Evolutionary conservation across 2,888 invertebrate species (phyloP).

Genomic region (Agrotis segetum): DNA sequence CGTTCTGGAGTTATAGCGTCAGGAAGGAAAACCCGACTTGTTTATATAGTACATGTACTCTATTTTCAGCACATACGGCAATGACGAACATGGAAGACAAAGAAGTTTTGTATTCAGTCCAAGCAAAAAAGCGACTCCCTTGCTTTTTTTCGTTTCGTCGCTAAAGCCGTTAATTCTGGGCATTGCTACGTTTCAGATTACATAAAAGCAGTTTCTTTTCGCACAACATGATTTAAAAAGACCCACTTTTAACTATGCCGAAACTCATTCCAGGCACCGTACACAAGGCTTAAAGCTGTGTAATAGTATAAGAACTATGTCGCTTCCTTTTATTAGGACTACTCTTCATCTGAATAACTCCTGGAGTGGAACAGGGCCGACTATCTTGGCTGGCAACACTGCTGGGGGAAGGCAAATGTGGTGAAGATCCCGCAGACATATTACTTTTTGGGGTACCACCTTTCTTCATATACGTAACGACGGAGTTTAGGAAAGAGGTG

Average conservation of each 20-base stretch:
- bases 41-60: too few relatives aligned
- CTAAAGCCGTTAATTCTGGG: neutral
- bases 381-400: conserved; percentile 80
- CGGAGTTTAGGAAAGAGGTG: conserved; percentile 79
- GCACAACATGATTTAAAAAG: neutral
- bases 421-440: conserved; percentile 85
- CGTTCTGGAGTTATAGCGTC: too few relatives aligned
- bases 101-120: neutral
- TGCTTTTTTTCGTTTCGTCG: neutral
- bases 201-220: neutral
- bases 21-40: too few relatives aligned
- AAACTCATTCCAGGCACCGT: conserved; percentile 1
- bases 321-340: conserved; percentile 79
- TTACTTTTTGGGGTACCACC: conserved; percentile 77
- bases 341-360: conserved; percentile 72
- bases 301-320: conserved; percentile 83
- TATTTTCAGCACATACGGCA: neutral
- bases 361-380: conserved; percentile 69
- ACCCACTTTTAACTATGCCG: conserved; percentile 2
- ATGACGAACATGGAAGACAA: neutral
- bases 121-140: neutral
- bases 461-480: conserved; percentile 85
- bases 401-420: conserved; percentile 79
- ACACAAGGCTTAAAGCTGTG: conserved; percentile 75
- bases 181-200: neutral